Evolutionary conservation across 2,113 vertebrate genomes (phyloP).

Genomic region (Cyphomyrus discorhynchus): DNA sequence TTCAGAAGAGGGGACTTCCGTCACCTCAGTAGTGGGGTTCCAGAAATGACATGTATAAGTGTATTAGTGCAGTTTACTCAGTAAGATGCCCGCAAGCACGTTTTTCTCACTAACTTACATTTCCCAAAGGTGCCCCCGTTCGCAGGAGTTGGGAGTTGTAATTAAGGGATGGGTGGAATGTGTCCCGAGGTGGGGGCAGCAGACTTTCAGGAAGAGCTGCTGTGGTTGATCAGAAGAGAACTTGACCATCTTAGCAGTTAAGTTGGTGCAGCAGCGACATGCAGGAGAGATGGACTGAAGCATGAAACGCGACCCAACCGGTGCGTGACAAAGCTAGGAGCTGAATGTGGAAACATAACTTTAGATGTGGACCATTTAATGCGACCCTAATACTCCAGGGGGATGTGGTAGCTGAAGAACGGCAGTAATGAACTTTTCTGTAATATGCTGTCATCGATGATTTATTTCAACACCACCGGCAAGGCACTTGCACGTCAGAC

Average conservation of each 20-base stretch:
- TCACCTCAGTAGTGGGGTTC: slow-evolving; percentile 25
- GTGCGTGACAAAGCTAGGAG: background rate
- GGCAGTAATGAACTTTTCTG: background rate
- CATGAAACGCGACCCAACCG: background rate
- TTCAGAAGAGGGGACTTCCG: slow-evolving; percentile 33
- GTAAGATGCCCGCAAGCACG: background rate
- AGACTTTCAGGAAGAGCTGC: background rate
- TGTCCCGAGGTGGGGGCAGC: background rate
- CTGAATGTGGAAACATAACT: background rate
- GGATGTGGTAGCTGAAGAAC: background rate
- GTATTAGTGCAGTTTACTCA: slow-evolving; percentile 29
- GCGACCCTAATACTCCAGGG: background rate
- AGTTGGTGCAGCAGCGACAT: background rate
- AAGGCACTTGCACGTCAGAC: background rate
- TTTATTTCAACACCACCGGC: background rate
- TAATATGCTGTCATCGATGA: background rate
- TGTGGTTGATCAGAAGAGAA: background rate
- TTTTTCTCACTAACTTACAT: background rate
- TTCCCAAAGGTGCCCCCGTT: background rate
- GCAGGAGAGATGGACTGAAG: background rate
- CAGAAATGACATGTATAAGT: slow-evolving; percentile 31
- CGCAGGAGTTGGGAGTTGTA: background rate
- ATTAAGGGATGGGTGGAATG: background rate
- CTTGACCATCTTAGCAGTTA: background rate
- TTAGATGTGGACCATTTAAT: background rate